A percentile compares a stretch with the other conserved stretches of the same genome.
These are phyloP conservation scores for Meghimatium bilineatum DNA, from an alignment of 2,888 invertebrate species.

Conservation along the genomic window DNA sequence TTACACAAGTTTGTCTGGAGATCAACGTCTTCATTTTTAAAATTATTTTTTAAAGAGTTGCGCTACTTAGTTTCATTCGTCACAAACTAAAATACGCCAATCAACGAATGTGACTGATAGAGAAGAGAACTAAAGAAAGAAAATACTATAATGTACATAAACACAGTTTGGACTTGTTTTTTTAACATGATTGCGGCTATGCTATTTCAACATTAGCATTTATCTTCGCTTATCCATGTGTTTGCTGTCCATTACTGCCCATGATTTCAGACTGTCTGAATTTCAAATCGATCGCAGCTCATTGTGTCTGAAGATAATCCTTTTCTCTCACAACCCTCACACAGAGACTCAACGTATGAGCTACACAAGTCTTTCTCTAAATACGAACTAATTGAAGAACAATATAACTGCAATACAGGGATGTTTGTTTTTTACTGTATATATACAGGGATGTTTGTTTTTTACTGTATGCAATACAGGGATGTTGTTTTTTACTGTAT, in stretches of 20 bases:
- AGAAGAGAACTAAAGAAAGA: neutral
- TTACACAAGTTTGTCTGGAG: too few species aligned
- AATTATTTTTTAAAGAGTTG: too few species aligned
- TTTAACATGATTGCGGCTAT: neutral
- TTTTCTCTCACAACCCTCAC: neutral
- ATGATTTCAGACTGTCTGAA: neutral
- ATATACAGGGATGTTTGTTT: too few species aligned
- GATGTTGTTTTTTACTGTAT: too few species aligned
- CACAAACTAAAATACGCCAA: neutral
- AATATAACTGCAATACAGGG: too few species aligned
- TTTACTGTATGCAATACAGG: too few species aligned
- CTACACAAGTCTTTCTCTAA: too few species aligned
- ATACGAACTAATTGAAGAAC: too few species aligned
- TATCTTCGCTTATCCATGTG: neutral
- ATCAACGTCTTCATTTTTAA: too few species aligned
- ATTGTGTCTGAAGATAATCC: neutral
- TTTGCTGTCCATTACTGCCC: neutral
- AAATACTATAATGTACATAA: neutral
- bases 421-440: too few species aligned
- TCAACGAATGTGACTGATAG: neutral
- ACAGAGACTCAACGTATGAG: neutral
- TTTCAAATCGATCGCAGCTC: constrained; percentile 2
- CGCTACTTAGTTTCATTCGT: neutral
- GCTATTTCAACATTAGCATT: neutral
- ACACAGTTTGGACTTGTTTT: neutral